Conservation (phyloP, 2,113 vertebrate genomes). For the Vulpes vulpes region DNA sequence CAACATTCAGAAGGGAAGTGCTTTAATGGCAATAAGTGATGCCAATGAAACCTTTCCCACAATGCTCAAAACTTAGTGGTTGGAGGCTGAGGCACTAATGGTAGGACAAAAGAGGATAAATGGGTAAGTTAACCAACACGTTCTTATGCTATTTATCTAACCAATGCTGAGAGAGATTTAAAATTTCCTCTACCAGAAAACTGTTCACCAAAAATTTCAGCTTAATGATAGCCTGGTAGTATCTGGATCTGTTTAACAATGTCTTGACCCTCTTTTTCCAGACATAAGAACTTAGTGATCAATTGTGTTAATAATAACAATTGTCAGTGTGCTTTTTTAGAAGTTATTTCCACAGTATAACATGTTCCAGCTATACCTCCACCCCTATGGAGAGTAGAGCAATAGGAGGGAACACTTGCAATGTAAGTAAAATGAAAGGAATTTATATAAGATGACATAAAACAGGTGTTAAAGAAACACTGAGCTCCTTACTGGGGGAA, state of each 20-base stretch:
- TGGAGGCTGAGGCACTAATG: constrained; percentile 76
- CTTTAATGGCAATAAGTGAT: constrained; percentile 92
- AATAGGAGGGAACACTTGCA: constrained; percentile 65
- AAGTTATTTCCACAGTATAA: constrained; percentile 70
- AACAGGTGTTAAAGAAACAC: constrained; percentile 66
- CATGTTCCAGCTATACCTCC: constrained; percentile 51
- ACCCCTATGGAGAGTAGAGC: constrained; percentile 68
- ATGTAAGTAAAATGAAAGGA: constrained; percentile 64
- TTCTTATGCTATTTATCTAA: background rate
- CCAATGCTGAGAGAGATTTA: background rate
- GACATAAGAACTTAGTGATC: constrained; percentile 64
- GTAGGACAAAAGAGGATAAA: constrained; percentile 74
- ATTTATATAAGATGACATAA: constrained; percentile 72
- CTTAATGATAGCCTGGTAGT: background rate
- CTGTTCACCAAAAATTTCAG: constrained; percentile 58
- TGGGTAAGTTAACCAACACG: constrained; percentile 17
- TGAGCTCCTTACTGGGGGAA: background rate
- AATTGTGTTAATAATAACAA: constrained; percentile 76
- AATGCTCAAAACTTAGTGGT: constrained; percentile 84
- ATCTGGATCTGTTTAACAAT: constrained; percentile 71
- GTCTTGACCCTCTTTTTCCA: constrained; percentile 54
- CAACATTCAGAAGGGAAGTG: constrained; percentile 92
- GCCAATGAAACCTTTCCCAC: constrained; percentile 92
- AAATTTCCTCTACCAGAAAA: constrained; percentile 49
- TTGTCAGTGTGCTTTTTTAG: constrained; percentile 75